Evolutionary conservation across 2,113 vertebrate species (phyloP).

Genomic region (Hydropotes inermis): DNA sequence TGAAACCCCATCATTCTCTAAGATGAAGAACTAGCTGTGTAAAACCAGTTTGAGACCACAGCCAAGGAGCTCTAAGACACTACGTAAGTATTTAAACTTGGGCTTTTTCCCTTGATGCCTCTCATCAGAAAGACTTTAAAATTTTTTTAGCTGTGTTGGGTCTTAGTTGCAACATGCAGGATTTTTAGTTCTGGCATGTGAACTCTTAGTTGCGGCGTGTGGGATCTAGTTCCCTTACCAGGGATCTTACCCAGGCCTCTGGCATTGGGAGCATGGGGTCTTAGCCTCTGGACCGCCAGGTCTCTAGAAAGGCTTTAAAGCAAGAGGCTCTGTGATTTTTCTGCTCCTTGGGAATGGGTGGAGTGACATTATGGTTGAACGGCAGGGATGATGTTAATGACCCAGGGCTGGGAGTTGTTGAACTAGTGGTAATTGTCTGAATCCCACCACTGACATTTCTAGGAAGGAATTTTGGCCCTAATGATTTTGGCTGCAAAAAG

Average conservation of each 20-base stretch:
- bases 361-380: neutral
- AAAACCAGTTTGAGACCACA: neutral
- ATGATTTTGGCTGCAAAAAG: slow-evolving; percentile 59
- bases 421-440: slow-evolving; percentile 53
- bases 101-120: neutral
- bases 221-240: neutral
- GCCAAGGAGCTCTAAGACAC: neutral
- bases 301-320: neutral
- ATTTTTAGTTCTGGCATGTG: neutral
- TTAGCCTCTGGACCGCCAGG: neutral
- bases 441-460: slow-evolving; percentile 67
- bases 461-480: slow-evolving; percentile 74
- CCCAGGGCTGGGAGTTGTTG: slow-evolving; percentile 11
- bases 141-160: neutral
- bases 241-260: neutral
- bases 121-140: neutral
- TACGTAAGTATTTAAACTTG: neutral
- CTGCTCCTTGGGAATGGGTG: neutral
- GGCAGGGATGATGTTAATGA: neutral
- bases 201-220: neutral
- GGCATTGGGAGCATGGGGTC: neutral
- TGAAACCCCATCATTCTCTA: neutral
- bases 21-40: neutral
- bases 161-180: neutral
- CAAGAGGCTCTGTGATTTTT: neutral